Evolutionary conservation across 2,113 vertebrate species (phyloP).

Genomic region (Noctilio leporinus): DNA sequence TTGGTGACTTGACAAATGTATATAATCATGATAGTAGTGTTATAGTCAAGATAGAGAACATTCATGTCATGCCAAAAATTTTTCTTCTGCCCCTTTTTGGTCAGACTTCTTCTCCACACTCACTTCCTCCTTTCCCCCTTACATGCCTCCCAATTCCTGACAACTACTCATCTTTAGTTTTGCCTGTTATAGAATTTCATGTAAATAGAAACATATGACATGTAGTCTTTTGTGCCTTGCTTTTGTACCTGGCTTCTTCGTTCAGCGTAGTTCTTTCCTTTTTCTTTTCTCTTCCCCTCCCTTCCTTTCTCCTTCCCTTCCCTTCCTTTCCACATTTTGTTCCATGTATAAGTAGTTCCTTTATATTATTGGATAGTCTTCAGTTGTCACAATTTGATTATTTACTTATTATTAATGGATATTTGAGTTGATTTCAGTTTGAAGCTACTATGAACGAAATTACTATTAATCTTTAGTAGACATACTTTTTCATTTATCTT

Average conservation of each 20-base stretch:
- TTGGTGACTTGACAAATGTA: not conserved
- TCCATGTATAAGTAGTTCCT: not conserved
- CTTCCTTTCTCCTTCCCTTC: too few relatives aligned
- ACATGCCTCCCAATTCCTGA: not conserved
- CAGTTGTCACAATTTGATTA: not conserved
- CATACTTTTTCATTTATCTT: not conserved
- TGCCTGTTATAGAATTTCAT: not conserved
- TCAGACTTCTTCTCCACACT: not conserved
- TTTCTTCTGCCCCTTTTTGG: not conserved
- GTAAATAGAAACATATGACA: not conserved
- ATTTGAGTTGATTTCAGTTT: not conserved
- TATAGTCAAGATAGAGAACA: not conserved
- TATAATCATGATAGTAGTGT: not conserved
- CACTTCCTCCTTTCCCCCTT: not conserved
- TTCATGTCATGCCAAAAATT: not conserved
- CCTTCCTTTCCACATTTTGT: not conserved
- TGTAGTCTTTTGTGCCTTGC: not conserved
- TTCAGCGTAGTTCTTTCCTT: not conserved
- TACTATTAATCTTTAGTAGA: not conserved
- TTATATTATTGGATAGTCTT: not conserved
- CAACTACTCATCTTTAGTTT: not conserved
- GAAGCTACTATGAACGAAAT: not conserved
- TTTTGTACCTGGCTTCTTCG: not conserved
- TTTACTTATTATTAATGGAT: not conserved
- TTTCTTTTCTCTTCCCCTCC: not conserved